Evolutionary conservation across 2,797 vertebrate genomes (phyloP).

Genomic region (Ceryle rudis): DNA sequence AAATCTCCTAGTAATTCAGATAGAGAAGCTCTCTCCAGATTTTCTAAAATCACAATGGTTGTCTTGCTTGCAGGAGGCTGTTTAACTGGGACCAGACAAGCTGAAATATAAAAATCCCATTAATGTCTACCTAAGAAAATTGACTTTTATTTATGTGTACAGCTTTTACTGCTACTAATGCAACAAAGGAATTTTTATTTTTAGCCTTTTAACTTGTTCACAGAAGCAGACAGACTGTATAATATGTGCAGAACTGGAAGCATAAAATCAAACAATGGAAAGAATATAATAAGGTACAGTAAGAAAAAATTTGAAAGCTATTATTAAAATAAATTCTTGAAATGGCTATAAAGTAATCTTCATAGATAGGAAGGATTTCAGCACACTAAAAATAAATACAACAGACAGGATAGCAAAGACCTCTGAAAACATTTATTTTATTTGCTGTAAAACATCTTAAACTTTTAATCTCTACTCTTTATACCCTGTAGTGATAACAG

Average conservation of each 20-base stretch:
- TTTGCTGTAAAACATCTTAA: background rate
- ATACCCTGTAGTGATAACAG: background rate
- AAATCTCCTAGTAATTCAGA: slow-evolving; percentile 91
- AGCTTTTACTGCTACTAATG: background rate
- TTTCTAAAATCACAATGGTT: slow-evolving; percentile 89
- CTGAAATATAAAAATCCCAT: slow-evolving; percentile 72
- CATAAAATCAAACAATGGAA: background rate
- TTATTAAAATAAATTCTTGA: background rate
- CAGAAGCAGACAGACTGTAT: background rate
- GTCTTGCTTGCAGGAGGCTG: slow-evolving; percentile 77
- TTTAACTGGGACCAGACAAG: slow-evolving; percentile 88
- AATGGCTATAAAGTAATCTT: background rate
- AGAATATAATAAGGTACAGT: background rate
- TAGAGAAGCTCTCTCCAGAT: slow-evolving; percentile 89
- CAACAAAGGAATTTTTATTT: background rate
- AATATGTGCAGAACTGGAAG: background rate
- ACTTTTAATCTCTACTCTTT: background rate
- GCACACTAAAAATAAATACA: background rate
- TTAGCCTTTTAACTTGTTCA: background rate
- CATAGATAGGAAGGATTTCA: background rate
- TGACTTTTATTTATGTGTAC: background rate
- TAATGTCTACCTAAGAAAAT: background rate
- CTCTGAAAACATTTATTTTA: background rate
- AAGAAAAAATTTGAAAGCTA: background rate
- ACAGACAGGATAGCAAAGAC: background rate